Base-by-base conservation (phyloP, 2,888 invertebrate genomes). In the Dastarcus helophoroides region DNA sequence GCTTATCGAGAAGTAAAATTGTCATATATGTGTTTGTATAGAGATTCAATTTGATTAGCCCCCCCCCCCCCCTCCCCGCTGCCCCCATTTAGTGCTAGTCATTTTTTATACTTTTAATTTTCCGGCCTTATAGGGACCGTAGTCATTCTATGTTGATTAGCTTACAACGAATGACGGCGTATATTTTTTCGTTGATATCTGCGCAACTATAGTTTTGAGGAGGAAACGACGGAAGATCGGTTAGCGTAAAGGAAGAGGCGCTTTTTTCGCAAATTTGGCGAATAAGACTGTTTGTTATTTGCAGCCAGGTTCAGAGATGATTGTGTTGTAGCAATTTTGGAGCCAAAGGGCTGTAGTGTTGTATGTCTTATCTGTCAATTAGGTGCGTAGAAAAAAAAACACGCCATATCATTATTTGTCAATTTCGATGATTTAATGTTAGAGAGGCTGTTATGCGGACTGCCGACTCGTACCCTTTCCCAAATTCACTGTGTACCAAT, bases 301-400 rank as follows among this genome's bases (percentile, higher is more conserved):
- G 41, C 45, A 41, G 41, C 46, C 47, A 29, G 32, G 36, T 41
- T 37, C 38, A 36, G 40, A 42, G 43, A n/a, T 47, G 53, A 59
- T 60, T 58, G 57, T 59, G 58, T 59, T 59, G 55, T 59, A 58
- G 54, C 58, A 58, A 59, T 58, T 54, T 46, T 44, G 42, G 43
- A 43, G 26, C 24, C 33, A 29, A 3, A 14, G 10, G 33, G 33
- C 33, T 33, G 29, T 33, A 33, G 29, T 8, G n/a, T 29, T 33
- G 23, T 32, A 29, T 33, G 29, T 33, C 29, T 43, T 56, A 51
- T 54, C 51, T 53, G 58, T 58, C 56, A 58, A 57, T 58, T 58
- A 58, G 58, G 49, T 52, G 53, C 55, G 48, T 56, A 55, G 51
- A 32, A 38, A 42, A 44, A 46, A 42, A 39, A 53, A 53, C 54